phyloP scores from a whole-genome alignment of 2,888 invertebrate species.

The Allolobophora icterica region DNA sequence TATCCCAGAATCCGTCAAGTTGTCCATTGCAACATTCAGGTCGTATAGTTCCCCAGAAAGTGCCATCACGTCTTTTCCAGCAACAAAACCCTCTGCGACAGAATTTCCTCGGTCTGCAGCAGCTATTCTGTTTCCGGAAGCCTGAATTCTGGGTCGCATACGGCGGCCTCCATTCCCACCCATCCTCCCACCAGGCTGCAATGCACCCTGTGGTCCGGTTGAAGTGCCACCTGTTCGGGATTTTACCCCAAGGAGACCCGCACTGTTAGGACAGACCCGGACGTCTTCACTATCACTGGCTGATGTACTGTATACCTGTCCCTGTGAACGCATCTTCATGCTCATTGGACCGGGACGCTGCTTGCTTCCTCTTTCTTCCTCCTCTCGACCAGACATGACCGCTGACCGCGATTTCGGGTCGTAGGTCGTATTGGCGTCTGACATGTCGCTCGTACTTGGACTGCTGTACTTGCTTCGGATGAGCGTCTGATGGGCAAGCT shows the following conservation, averaged over 20 bases:
- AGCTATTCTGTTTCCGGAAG: neutral
- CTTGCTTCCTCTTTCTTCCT: neutral
- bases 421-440: slow-evolving; percentile 22
- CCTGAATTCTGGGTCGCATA: neutral
- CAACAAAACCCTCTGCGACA: neutral
- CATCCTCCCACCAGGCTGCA: neutral
- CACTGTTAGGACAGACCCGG: neutral
- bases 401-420: neutral
- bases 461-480: slow-evolving; percentile 48
- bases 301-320: slow-evolving; percentile 40
- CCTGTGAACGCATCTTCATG: neutral
- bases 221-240: neutral
- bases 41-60: neutral
- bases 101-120: neutral
- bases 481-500: slow-evolving; percentile 43
- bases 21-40: neutral
- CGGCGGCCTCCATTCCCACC: neutral
- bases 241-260: neutral
- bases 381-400: neutral
- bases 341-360: neutral
- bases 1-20: neutral
- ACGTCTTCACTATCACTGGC: slow-evolving; percentile 47
- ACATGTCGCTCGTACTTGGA: slow-evolving; percentile 43
- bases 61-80: neutral
- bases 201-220: neutral